Base-by-base conservation (phyloP, 2,888 invertebrate species). In the Camptogramma bilineatum region DNA sequence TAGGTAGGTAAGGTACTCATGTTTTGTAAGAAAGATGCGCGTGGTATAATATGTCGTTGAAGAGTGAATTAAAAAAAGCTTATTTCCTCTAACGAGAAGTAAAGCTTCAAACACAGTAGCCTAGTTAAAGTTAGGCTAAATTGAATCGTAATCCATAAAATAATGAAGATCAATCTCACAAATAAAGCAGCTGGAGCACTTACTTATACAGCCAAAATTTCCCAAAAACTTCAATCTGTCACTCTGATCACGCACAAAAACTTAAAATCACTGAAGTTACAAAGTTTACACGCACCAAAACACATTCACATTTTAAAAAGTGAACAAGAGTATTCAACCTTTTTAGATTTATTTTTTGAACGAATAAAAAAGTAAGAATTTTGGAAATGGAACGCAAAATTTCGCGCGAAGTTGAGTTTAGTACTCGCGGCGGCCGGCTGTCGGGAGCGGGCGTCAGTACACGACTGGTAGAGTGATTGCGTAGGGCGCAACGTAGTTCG, bases 321-420 rank as follows among this genome's bases (percentile, higher is more conserved):
- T 16, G 8, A 16, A 21, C 2, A 7, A 42, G 4, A 39, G 13
- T 13, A 13, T 28, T 7, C 10, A 3, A 39, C 13, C 34, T 39
- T 39, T 39, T 39, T 34, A 7, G 1, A 2, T 2, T 21, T 5
- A 48, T 21, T 19, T 57, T 53, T 53, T 39, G 2, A 7, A 44
- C 7, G 2, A 10, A 13, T 42, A 19, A 7, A 18, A 52, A 53
- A 53, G 42, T 19, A 3, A 24, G 13, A 17, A 44, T 24, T 59
- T 59, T 21, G 19, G 48, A 56, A 21, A 16, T 19, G 28, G 50
- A 57, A 54, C n/a, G 28, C 46, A 16, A 47, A 56, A 18, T 39
- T 47, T 52, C 52, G 56, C 60, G 64, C 52, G 18, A 55, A 64
- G 54, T 60, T 60, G n/a, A 19, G 19, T 51, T 52, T 28, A 13